These are phyloP conservation scores for Tyria jacobaeae DNA, from an alignment of 2,888 invertebrate genomes.

Conservation along the genomic window DNA sequence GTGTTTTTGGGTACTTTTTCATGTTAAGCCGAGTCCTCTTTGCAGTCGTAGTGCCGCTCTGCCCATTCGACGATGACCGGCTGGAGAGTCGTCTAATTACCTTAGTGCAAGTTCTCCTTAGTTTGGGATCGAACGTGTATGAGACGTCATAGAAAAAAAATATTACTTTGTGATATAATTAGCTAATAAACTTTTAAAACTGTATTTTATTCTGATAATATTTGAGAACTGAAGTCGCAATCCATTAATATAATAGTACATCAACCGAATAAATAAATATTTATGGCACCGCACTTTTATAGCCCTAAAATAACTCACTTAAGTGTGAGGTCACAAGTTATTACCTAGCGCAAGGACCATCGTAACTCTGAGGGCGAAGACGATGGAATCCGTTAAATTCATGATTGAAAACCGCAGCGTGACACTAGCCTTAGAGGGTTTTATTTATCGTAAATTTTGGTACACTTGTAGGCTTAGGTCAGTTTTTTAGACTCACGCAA, in stretches of 20 bases:
- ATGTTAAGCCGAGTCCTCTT: too few relatives aligned
- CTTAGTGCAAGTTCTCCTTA: too few relatives aligned
- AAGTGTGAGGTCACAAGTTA: slow-evolving; percentile 38
- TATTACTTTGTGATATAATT: neutral
- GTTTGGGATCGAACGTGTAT: too few relatives aligned
- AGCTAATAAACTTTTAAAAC: neutral
- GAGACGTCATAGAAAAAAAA: too few relatives aligned
- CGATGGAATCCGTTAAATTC: slow-evolving; percentile 47
- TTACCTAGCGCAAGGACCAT: slow-evolving; percentile 41
- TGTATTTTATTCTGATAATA: neutral
- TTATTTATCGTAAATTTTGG: slow-evolving; percentile 46
- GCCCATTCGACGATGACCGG: too few relatives aligned
- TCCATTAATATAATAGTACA: slow-evolving; percentile 11
- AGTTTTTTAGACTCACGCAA: slow-evolving; percentile 29
- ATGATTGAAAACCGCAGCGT: slow-evolving; percentile 45
- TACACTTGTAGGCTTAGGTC: slow-evolving; percentile 26
- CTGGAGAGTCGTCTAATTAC: too few relatives aligned
- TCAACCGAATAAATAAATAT: slow-evolving; percentile 29
- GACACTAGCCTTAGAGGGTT: slow-evolving; percentile 31
- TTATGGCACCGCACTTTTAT: slow-evolving; percentile 39
- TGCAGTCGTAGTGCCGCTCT: too few relatives aligned
- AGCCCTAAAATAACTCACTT: slow-evolving; percentile 27
- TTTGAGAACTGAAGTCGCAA: neutral
- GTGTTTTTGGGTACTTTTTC: too few relatives aligned
- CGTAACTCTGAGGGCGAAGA: slow-evolving; percentile 46